Conservation (phyloP, 2,888 invertebrate species). For the Diarsia brunnea region DNA sequence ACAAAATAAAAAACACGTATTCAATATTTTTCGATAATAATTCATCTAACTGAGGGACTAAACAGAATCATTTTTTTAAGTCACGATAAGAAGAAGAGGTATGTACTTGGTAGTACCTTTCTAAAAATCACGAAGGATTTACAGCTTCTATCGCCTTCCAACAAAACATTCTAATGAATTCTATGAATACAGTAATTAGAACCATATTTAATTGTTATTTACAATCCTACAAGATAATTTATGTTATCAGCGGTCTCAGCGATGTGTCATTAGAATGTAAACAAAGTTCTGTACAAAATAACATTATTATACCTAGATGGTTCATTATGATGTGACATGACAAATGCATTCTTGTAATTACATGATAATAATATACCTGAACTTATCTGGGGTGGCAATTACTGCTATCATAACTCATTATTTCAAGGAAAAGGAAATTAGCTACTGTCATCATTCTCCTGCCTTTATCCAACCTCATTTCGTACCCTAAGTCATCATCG, state of each 20-base stretch:
- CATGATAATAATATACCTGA: constrained; percentile 6
- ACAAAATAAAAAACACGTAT: too few species aligned
- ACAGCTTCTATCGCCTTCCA: background rate
- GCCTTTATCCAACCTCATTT: too few species aligned
- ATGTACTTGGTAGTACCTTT: too few species aligned
- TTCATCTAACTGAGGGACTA: too few species aligned
- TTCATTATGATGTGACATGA: constrained; percentile 38
- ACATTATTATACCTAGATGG: constrained; percentile 16
- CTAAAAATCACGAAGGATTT: background rate
- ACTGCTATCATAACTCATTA: background rate
- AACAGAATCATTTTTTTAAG: too few species aligned
- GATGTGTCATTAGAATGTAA: constrained; percentile 44
- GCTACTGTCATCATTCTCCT: background rate
- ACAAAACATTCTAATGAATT: background rate
- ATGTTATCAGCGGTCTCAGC: constrained; percentile 34
- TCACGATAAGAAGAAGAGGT: too few species aligned
- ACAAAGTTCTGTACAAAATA: constrained; percentile 36
- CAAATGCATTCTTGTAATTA: constrained; percentile 34
- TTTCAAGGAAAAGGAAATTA: background rate
- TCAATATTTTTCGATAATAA: too few species aligned
- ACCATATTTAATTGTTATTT: constrained; percentile 6
- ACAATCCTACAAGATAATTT: constrained; percentile 15
- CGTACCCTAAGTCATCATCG: background rate
- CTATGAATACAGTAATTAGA: constrained; percentile 6
- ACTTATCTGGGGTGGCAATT: background rate